Percentiles rank a stretch among this genome's conserved stretches.
phyloP scores from a whole-genome alignment of 2,888 invertebrate genomes.

The Microplitis manilae region DNA sequence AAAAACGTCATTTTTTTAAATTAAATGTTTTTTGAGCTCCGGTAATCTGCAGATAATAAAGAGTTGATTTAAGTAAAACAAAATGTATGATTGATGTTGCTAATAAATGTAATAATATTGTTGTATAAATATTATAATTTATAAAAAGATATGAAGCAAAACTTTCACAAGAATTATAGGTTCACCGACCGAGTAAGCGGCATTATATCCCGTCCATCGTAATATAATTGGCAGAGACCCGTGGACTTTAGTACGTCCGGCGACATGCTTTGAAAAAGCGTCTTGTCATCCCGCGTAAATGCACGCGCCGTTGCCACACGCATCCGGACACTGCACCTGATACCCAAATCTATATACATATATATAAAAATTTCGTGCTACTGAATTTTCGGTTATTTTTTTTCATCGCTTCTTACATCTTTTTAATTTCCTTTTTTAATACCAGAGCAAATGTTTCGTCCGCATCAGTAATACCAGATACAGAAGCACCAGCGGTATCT shows the following conservation, averaged over 20 bases:
- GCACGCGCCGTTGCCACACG: conserved; percentile 47
- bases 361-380: conserved; percentile 8
- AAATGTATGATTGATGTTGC: neutral
- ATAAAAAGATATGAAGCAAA: conserved; percentile 20
- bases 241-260: conserved; percentile 25
- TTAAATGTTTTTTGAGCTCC: too few species aligned
- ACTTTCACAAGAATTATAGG: conserved; percentile 20
- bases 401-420: neutral
- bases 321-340: conserved; percentile 31
- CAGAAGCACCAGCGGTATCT: neutral
- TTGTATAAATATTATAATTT: neutral
- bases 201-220: conserved; percentile 29
- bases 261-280: conserved; percentile 59
- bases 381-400: conserved; percentile 28
- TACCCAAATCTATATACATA: neutral
- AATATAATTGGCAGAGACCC: conserved; percentile 46
- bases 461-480: conserved; percentile 1
- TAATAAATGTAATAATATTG: neutral
- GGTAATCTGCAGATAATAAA: too few species aligned
- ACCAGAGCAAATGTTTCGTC: neutral
- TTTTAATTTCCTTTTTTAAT: neutral
- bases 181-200: conserved; percentile 29
- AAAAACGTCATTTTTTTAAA: too few species aligned
- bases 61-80: too few species aligned
- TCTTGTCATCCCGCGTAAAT: conserved; percentile 69